Evolutionary conservation across 1,140 invertebrate species (phyloP), one percentile per base, ranked within the genome.

Genomic region (Cryptotermes secundus): DNA sequence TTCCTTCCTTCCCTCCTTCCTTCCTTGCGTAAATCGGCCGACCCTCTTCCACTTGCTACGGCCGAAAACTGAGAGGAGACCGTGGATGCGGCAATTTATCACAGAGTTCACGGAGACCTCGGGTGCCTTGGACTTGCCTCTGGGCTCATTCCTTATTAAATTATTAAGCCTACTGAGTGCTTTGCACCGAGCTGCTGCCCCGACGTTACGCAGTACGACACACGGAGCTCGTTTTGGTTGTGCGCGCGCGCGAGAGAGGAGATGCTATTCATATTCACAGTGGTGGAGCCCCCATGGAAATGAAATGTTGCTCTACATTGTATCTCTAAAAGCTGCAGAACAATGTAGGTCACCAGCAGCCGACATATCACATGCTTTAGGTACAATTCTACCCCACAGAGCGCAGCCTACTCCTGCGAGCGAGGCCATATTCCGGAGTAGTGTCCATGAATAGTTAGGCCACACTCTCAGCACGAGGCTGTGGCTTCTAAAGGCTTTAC

Each of bases 101-200:
- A 72, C n/a, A 10, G 59, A 72, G 26, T 72, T 72, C 7, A 31
- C 59, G n/a, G 59, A 72, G 26, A 72, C 2, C 26, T n/a, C 6
- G 10, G n/a, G 59, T 31, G 59, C 59, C n/a, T n/a, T 31, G n/a
- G 2, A 72, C 0, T 10, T 72, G 59, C n/a, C 59, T 72, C 59
- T 26, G 59, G n/a, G 59, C 59, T 72, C 59, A 72, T 72, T 72
- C 59, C 59, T 72, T 72, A 72, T 72, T 72, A 72, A 72, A 72
- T 72, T 72, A 72, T 72, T 72, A 31, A 72, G n/a, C 59, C n/a
- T 72, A 10, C 26, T 31, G 26, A 12, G 26, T 16, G 59, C n/a
- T 31, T 26, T 72, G 59, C 26, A 31, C 26, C 14, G 59, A n/a
- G 59, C 59, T n/a, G n/a, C 9, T 31, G 26, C 4, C 59, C 26